Percentiles rank a stretch among this genome's conserved stretches.
Conservation (phyloP, 2,888 invertebrate genomes). For the Lutraria lutraria region DNA sequence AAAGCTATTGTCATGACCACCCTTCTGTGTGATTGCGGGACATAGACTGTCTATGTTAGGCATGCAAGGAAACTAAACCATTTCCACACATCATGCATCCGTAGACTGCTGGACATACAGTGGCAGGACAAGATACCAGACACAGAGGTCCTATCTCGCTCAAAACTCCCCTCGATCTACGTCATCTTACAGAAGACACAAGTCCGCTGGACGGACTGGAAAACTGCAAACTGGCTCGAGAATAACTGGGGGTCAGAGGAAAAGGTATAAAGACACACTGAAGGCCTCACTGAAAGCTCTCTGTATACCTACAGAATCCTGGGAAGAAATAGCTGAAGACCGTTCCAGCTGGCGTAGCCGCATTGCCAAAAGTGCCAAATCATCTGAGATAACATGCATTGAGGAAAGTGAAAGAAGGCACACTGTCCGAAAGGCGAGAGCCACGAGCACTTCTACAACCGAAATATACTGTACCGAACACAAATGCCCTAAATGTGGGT, state of each 20-base stretch:
- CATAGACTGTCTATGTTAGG: no score
- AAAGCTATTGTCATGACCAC: neutral
- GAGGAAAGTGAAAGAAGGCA: neutral
- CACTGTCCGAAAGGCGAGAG: neutral
- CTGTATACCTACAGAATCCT: no score
- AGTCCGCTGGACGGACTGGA: slow-evolving; percentile 33
- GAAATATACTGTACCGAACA: neutral
- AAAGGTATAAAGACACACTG: slow-evolving; percentile 28
- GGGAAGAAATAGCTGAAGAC: no score
- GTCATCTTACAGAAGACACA: no score
- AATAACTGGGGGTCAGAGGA: slow-evolving; percentile 18
- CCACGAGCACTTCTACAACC: neutral
- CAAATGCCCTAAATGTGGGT: slow-evolving; percentile 15
- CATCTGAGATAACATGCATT: neutral
- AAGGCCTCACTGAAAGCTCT: no score
- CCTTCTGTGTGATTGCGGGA: slow-evolving; percentile 13
- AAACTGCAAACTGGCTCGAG: slow-evolving; percentile 1
- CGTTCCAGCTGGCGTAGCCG: neutral
- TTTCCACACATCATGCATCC: no score
- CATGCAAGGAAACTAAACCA: no score
- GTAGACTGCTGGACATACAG: no score
- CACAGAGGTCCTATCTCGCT: no score
- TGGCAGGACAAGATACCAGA: no score
- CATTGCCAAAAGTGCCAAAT: neutral
- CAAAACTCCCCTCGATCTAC: no score